Evolutionary conservation across 2,113 vertebrate genomes (phyloP).

Genomic region (Gnathonemus longibarbis): DNA sequence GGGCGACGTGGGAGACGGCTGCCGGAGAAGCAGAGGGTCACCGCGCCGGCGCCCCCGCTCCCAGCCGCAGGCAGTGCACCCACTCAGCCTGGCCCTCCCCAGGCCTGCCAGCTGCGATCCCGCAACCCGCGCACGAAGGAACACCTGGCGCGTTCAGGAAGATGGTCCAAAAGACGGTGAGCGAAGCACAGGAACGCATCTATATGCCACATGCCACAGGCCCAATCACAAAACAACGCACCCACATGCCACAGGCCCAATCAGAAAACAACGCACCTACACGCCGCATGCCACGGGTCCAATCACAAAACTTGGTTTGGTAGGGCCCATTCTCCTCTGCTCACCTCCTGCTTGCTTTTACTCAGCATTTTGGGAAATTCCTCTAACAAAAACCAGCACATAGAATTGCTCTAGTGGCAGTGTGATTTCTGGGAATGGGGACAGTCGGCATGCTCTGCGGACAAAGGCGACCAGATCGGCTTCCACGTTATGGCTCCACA

Average conservation of each 20-base stretch:
- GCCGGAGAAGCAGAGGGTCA: slow-evolving; percentile 49
- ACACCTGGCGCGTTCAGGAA: slow-evolving; percentile 37
- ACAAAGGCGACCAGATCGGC: too few species aligned
- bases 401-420: neutral
- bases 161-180: neutral
- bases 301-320: neutral
- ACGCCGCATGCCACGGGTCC: too few species aligned
- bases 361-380: slow-evolving; percentile 61
- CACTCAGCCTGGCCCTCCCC: slow-evolving; percentile 35
- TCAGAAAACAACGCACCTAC: neutral
- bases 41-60: slow-evolving; percentile 31
- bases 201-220: neutral
- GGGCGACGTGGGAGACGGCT: neutral
- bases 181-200: neutral
- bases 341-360: slow-evolving; percentile 29
- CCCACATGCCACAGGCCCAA: neutral
- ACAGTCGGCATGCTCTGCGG: neutral
- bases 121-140: neutral
- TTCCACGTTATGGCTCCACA: neutral
- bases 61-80: slow-evolving; percentile 37
- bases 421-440: neutral
- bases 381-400: slow-evolving; percentile 50
- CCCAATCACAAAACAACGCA: neutral
- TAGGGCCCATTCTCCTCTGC: neutral
- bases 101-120: neutral